Evolutionary conservation across 2,888 invertebrate species (phyloP).

Genomic region (Herminia tarsipennalis): DNA sequence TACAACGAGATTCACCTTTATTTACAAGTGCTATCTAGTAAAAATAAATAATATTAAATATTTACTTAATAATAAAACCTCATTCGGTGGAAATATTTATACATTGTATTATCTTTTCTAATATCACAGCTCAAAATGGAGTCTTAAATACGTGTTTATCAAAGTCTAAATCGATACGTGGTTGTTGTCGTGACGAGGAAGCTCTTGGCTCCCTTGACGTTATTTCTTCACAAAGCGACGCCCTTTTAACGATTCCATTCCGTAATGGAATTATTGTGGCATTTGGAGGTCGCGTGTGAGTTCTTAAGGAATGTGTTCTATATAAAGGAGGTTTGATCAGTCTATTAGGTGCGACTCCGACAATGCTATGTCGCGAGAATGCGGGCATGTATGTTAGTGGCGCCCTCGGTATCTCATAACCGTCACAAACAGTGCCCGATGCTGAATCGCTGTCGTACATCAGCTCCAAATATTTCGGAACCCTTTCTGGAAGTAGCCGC

Average conservation of each 20-base stretch:
- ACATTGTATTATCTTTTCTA: conserved; percentile 51
- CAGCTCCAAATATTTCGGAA: conserved; percentile 88
- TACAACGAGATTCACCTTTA: conserved; percentile 65
- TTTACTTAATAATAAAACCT: conserved; percentile 45
- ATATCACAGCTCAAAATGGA: conserved; percentile 81
- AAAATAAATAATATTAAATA: conserved; percentile 76
- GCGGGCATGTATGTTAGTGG: conserved; percentile 56
- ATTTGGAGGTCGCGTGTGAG: conserved; percentile 65
- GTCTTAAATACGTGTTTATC: conserved; percentile 74
- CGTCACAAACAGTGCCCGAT: conserved; percentile 76
- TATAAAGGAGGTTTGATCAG: conserved; percentile 66
- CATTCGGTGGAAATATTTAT: conserved; percentile 73
- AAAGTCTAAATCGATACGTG: conserved; percentile 48
- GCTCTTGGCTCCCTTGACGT: conserved; percentile 40
- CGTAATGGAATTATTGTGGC: conserved; percentile 77
- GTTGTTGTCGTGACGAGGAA: conserved; percentile 44
- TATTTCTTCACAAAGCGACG: conserved; percentile 67
- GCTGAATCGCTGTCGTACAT: conserved; percentile 85
- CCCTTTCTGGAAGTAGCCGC: conserved; percentile 63
- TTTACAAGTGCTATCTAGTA: conserved; percentile 64
- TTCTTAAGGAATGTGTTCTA: conserved; percentile 68
- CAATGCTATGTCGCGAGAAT: conserved; percentile 73
- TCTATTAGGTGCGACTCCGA: conserved; percentile 72
- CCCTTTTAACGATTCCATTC: conserved; percentile 68
- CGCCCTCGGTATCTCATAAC: conserved; percentile 87